Conservation (phyloP, 2,113 vertebrate species). For the Thunnus thynnus region DNA sequence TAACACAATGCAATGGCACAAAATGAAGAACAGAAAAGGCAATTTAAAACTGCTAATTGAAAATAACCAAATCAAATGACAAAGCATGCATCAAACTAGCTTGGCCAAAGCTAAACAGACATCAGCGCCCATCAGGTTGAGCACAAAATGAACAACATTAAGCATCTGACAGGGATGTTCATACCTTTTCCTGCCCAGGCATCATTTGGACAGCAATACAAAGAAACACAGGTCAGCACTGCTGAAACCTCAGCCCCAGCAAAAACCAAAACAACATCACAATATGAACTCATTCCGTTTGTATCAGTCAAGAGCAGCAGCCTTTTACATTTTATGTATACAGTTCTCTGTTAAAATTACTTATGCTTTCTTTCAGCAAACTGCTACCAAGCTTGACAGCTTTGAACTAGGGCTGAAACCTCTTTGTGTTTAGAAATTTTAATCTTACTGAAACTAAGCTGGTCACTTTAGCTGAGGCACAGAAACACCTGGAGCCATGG, state of each 20-base stretch:
- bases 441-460: no score
- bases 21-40: constrained; percentile 18
- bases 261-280: constrained; percentile 4
- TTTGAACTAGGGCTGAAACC: no score
- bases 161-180: constrained; percentile 37
- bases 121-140: constrained; percentile 2
- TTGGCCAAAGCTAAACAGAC: constrained; percentile 12
- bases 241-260: background rate
- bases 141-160: constrained; percentile 16
- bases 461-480: no score
- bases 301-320: no score
- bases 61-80: constrained; percentile 11
- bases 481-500: no score
- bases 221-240: constrained; percentile 66
- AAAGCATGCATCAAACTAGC: constrained; percentile 49
- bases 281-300: background rate
- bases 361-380: no score
- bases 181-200: constrained; percentile 95
- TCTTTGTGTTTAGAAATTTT: no score
- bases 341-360: no score
- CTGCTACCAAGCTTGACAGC: no score
- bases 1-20: constrained; percentile 22
- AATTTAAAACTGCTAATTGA: background rate
- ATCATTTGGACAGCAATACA: constrained; percentile 65
- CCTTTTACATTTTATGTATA: no score